Evolutionary conservation across 2,113 vertebrate species (phyloP), one percentile per base, ranked within the genome.

Genomic region (Emydocephalus ijimae): DNA sequence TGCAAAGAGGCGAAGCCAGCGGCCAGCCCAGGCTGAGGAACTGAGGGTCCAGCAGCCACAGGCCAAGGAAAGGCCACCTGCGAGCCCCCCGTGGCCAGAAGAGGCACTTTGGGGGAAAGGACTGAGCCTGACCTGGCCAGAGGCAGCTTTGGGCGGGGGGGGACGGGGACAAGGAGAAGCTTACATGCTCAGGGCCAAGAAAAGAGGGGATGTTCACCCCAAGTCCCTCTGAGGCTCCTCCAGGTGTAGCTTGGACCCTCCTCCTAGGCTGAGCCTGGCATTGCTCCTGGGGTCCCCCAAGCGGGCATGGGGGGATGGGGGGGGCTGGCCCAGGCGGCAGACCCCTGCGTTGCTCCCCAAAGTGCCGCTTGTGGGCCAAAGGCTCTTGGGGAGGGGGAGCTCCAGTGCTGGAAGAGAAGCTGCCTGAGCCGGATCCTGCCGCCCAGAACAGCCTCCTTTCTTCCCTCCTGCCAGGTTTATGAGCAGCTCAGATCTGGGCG

Each of bases 371-470:
- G 45, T 1, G 1, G 39, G 18, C 15, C n/a, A 24, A 61, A 48
- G 0, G 18, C 39, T 34, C 74, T 61, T 89, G 29, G 57, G 69
- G 5, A 3, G 61, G 24, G 14, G 61, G 26, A 26, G 61, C 61
- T 29, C 61, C 69, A 81, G 50, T 18, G 4, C 12, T 23, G 50
- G 0, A 85, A 5, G 2, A 18, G 21, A 0, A 29, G 11, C 29
- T 1, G 29, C 54, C 1, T 4, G 12, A 7, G 43, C 26, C 59
- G 95, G 86, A 39, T 90, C 89, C 50, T 12, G 89, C 87, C 74
- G 64, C 87, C 59, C 91, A 55, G 48, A 50, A 45, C 59, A 2
- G 48, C 74, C 0, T 0, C 59, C 29, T 18, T 20, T 0, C 0
- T 24, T 18, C 26, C 89, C 81, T 57, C 9, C 61, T 0, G 1